Evolutionary conservation across 2,113 vertebrate genomes (phyloP), one percentile per base, ranked within the genome.

Genomic region (Lutjanus erythropterus): DNA sequence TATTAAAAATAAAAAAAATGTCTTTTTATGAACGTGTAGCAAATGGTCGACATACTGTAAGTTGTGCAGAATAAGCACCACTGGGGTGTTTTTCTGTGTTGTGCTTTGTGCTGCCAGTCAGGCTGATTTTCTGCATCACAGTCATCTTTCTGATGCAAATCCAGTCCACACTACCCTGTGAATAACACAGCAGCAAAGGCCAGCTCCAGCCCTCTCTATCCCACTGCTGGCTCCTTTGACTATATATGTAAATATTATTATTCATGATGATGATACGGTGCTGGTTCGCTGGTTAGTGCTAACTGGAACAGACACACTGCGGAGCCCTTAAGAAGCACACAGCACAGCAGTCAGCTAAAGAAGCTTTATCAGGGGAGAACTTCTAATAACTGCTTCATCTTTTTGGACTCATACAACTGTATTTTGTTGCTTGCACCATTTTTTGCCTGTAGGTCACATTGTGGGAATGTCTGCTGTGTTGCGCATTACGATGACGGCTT

Each of bases 251-350:
- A 29, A 44, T 41, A 62, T 69, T 44, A 81, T 90, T 71, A 88
- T 86, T 90, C 71, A 81, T 79, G 62, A 67, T 70, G 68, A 77
- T 39, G 67, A 60, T 65, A 41, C 58, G 79, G 58, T 21, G 33
- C 49, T 74, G 66, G 83, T 85, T 81, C 73, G 81, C 37, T 60
- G 41, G n/a, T n/a, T n/a, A n/a, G 71, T 44, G 29, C 68, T 84
- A 85, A 89, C 60, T 85, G 75, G 67, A 59, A 71, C 66, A 70
- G 77, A 19, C 64, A 47, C 67, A 69, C 46, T 69, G 74, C 61
- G 15, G 85, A 55, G 46, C 37, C 29, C 61, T 73, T 52, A 39
- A 83, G 49, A 74, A 80, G 55, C 64, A 71, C 56, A 79, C 60
- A 25, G 49, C 71, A 64, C 73, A 60, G 58, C 65, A 83, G 60